These are phyloP conservation scores for Habrosyne pyritoides DNA, from an alignment of 2,888 invertebrate species.

Conservation along the genomic window DNA sequence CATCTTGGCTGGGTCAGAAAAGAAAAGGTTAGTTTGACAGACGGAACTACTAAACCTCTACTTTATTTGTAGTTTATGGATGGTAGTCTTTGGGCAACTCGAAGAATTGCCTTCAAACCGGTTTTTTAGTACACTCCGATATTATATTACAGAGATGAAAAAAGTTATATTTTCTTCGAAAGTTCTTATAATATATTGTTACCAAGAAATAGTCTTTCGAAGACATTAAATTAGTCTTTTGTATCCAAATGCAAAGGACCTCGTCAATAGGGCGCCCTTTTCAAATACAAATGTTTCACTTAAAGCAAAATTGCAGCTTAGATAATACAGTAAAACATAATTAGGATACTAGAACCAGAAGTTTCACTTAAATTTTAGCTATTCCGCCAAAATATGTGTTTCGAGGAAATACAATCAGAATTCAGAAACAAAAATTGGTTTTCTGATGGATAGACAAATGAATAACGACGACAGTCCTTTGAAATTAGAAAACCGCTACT, in stretches of 20 bases:
- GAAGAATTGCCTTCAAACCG: constrained; percentile 48
- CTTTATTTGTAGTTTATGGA: constrained; percentile 57
- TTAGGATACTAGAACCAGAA: constrained; percentile 40
- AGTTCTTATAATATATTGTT: constrained; percentile 64
- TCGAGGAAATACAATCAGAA: constrained; percentile 24
- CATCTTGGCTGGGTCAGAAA: constrained; percentile 87
- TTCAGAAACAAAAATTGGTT: constrained; percentile 42
- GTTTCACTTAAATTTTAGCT: constrained; percentile 41
- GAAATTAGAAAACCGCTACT: constrained; percentile 24
- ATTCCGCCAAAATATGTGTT: constrained; percentile 20
- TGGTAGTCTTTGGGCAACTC: constrained; percentile 39
- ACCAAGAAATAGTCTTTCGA: constrained; percentile 54
- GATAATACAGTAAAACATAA: constrained; percentile 47
- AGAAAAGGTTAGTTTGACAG: constrained; percentile 79
- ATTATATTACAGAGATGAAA: constrained; percentile 46
- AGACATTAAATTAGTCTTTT: constrained; percentile 61
- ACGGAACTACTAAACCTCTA: constrained; percentile 46
- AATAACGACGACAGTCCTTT: constrained; percentile 26
- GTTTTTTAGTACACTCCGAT: constrained; percentile 55
- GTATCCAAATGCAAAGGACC: constrained; percentile 45
- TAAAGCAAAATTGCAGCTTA: constrained; percentile 44
- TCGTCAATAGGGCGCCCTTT: constrained; percentile 50
- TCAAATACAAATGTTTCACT: constrained; percentile 40
- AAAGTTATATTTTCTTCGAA: constrained; percentile 63
- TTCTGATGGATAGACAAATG: constrained; percentile 18